Evolutionary conservation across 2,888 invertebrate species (phyloP).

Genomic region (Nemotelus nigrinus): DNA sequence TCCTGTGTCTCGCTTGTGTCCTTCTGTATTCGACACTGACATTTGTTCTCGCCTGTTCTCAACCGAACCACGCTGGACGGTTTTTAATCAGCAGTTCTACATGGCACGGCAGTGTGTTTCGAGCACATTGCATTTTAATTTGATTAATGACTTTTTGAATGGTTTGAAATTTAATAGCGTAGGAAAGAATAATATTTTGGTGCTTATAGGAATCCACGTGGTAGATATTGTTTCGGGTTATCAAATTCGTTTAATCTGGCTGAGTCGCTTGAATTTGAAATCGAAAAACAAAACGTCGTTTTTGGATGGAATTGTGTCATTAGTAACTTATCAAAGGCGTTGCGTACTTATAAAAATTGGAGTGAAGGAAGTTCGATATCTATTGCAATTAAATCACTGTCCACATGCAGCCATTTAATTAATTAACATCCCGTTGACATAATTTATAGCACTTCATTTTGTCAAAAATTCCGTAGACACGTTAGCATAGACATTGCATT

Average conservation of each 20-base stretch:
- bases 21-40: constrained; percentile 38
- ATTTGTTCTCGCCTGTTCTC: constrained; percentile 36
- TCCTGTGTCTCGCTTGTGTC: constrained; percentile 38
- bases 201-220: background rate
- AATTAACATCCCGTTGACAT: too few relatives aligned
- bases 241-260: background rate
- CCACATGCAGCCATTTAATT: too few relatives aligned
- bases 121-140: constrained; percentile 43
- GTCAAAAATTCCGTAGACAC: too few relatives aligned
- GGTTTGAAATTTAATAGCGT: constrained; percentile 45
- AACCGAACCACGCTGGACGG: constrained; percentile 7
- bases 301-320: too few relatives aligned
- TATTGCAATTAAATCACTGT: too few relatives aligned
- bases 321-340: too few relatives aligned
- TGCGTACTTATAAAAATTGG: too few relatives aligned
- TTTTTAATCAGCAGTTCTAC: constrained; percentile 41
- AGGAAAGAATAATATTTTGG: constrained; percentile 8
- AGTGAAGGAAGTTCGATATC: too few relatives aligned
- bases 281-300: too few relatives aligned
- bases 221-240: background rate
- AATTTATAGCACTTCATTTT: too few relatives aligned
- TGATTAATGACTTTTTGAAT: constrained; percentile 50
- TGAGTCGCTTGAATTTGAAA: background rate
- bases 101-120: constrained; percentile 32
- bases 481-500: too few relatives aligned